phyloP scores from a whole-genome alignment of 2,113 vertebrate species.

The Hoplias malabaricus region DNA sequence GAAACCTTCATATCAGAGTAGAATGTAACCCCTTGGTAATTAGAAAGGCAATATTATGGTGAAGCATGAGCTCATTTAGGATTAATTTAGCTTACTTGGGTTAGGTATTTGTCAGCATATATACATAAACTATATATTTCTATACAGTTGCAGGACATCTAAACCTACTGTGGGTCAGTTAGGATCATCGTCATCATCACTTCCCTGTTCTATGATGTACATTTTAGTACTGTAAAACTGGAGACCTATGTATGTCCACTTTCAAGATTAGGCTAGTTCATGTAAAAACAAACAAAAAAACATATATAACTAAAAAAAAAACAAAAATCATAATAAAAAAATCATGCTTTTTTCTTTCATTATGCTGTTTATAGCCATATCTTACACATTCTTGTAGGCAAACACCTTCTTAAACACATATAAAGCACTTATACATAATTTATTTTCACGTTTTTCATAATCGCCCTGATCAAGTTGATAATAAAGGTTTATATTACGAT shows the following conservation, averaged over 20 bases:
- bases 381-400: conserved; percentile 29
- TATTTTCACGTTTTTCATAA: conserved; percentile 55
- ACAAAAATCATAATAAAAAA: neutral
- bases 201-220: conserved; percentile 40
- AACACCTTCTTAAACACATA: conserved; percentile 33
- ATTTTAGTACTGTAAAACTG: conserved; percentile 35
- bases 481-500: conserved; percentile 50
- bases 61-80: conserved; percentile 51
- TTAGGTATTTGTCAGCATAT: conserved; percentile 31
- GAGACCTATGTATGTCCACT: conserved; percentile 22
- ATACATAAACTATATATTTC: conserved; percentile 36
- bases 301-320: neutral
- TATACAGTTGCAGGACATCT: conserved; percentile 29
- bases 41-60: conserved; percentile 56
- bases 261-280: conserved; percentile 19
- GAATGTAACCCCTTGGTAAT: conserved; percentile 65
- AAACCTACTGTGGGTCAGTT: conserved; percentile 15
- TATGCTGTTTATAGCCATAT: conserved; percentile 45
- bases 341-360: neutral
- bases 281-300: neutral
- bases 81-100: conserved; percentile 43
- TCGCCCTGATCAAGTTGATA: conserved; percentile 54
- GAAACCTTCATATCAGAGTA: conserved; percentile 49
- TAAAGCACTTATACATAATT: conserved; percentile 34
- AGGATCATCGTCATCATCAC: conserved; percentile 20